Conservation (phyloP, 1,140 invertebrate species). For the Drosophila willistoni region DNA sequence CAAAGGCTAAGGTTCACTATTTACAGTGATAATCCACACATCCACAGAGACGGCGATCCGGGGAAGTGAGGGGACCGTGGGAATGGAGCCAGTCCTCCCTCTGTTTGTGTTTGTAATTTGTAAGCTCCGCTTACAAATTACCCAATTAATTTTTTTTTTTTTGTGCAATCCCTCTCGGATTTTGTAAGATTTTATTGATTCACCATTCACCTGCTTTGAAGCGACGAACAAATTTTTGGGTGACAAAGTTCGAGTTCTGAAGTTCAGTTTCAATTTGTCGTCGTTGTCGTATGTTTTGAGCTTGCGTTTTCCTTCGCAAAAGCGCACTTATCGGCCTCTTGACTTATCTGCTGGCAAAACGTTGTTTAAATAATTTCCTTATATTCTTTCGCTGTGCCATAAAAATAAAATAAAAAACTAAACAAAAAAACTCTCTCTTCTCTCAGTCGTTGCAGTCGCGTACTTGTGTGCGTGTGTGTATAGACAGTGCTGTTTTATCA, state of each 20-base stretch:
- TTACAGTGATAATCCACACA: slow-evolving; percentile 31
- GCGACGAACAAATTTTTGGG: slow-evolving; percentile 23
- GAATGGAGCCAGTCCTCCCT: slow-evolving; percentile 33
- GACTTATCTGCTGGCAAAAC: slow-evolving; percentile 15
- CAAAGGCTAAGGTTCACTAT: slow-evolving; percentile 42
- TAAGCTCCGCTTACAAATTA: slow-evolving; percentile 69
- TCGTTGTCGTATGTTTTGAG: slow-evolving; percentile 3
- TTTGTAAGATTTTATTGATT: slow-evolving; percentile 50
- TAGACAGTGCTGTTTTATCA: too few species aligned
- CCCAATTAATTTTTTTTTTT: slow-evolving; percentile 57
- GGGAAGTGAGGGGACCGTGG: neutral
- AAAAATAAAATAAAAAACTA: slow-evolving; percentile 52
- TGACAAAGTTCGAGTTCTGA: slow-evolving; percentile 74
- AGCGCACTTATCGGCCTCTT: slow-evolving; percentile 50
- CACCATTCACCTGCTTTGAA: slow-evolving; percentile 38
- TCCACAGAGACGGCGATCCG: neutral
- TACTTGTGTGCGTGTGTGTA: neutral
- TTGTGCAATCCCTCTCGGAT: slow-evolving; percentile 58
- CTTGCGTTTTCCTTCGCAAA: slow-evolving; percentile 27
- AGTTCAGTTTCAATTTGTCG: slow-evolving; percentile 36
- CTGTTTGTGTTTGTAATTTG: slow-evolving; percentile 30
- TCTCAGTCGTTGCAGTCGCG: slow-evolving; percentile 37
- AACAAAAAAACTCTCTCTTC: slow-evolving; percentile 53
- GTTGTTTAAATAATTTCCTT: slow-evolving; percentile 7
- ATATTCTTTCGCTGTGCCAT: slow-evolving; percentile 19